Conservation (phyloP, 2,113 vertebrate species). For the Alexandromys fortis region DNA sequence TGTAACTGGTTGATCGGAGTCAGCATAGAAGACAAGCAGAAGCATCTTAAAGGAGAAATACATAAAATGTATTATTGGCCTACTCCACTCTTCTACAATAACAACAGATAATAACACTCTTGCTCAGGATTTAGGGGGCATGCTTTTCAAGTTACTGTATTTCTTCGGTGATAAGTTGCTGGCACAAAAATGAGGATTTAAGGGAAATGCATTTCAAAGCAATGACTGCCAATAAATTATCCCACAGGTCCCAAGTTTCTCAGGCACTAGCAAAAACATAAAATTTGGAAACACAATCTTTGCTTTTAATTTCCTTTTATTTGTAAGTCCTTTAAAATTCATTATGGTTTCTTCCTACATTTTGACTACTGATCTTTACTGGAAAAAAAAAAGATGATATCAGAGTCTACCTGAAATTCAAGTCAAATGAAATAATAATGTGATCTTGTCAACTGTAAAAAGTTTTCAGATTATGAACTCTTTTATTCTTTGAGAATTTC, state of each 20-base stretch:
- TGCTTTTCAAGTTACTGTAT: constrained; percentile 56
- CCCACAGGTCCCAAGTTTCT: constrained; percentile 28
- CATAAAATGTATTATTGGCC: constrained; percentile 7
- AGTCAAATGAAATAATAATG: constrained; percentile 37
- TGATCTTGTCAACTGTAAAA: constrained; percentile 10
- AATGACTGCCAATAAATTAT: constrained; percentile 61
- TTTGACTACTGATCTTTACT: constrained; percentile 34
- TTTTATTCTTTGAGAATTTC: background rate
- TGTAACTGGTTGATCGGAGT: constrained; percentile 32
- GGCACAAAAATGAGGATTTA: constrained; percentile 61
- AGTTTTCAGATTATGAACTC: constrained; percentile 38
- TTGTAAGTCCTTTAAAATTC: constrained; percentile 41
- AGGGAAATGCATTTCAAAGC: constrained; percentile 50
- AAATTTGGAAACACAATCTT: constrained; percentile 41
- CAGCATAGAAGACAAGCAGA: constrained; percentile 40
- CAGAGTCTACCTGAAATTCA: constrained; percentile 15
- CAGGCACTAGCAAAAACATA: constrained; percentile 49
- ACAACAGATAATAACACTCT: constrained; percentile 36
- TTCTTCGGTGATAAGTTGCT: constrained; percentile 54
- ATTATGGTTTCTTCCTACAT: constrained; percentile 2
- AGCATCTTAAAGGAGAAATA: constrained; percentile 25
- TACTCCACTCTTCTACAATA: constrained; percentile 53
- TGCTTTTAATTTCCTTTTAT: constrained; percentile 23
- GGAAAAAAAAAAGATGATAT: background rate
- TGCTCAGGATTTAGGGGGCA: constrained; percentile 34